A percentile compares a stretch with the other conserved stretches of the same genome.
Evolutionary conservation across 2,113 vertebrate genomes (phyloP).

Genomic region (Spea bombifrons): DNA sequence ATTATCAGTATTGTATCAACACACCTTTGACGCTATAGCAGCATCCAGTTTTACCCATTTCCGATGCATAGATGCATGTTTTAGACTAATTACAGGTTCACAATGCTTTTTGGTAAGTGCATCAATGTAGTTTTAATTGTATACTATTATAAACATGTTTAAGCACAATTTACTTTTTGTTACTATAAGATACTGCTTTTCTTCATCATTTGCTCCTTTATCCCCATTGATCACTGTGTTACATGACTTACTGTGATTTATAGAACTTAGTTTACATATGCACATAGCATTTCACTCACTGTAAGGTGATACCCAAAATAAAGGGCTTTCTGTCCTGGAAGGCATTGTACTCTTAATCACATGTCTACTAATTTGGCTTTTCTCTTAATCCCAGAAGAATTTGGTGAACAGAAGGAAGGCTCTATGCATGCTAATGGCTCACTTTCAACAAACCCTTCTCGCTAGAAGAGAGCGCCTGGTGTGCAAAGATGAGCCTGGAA

Average conservation of each 20-base stretch:
- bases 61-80: too few relatives aligned
- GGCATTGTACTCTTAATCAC: constrained; percentile 73
- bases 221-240: not conserved
- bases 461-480: constrained; percentile 70
- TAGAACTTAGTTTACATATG: not conserved
- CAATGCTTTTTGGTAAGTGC: too few relatives aligned
- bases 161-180: not conserved
- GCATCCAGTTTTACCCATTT: too few relatives aligned
- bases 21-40: too few relatives aligned
- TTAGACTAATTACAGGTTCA: too few relatives aligned
- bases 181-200: not conserved
- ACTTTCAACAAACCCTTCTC: constrained; percentile 74
- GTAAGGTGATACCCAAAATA: constrained; percentile 22
- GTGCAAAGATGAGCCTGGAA: constrained; percentile 78
- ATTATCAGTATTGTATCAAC: too few relatives aligned
- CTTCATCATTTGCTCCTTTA: not conserved
- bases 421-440: constrained; percentile 87
- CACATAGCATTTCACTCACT: not conserved
- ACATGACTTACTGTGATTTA: not conserved
- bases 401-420: constrained; percentile 72
- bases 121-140: too few relatives aligned
- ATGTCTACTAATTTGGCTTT: constrained; percentile 78
- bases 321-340: constrained; percentile 48
- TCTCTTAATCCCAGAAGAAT: constrained; percentile 76
- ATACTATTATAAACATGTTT: too few relatives aligned